Conservation (phyloP, 2,113 vertebrate genomes). For the Dasyornis broadbenti region DNA sequence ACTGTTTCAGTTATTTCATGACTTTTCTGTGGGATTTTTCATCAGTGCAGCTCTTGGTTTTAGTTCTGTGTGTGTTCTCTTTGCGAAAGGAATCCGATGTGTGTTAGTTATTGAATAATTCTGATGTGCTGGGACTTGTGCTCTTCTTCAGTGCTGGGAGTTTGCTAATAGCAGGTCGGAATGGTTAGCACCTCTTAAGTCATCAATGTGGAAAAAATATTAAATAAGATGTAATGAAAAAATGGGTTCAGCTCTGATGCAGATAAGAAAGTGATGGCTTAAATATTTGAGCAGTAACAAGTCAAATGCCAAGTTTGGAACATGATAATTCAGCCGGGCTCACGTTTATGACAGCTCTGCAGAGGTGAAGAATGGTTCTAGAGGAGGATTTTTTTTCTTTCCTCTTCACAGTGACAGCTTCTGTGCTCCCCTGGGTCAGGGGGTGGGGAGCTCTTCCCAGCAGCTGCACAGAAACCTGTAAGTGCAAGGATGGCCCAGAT, state of each 20-base stretch:
- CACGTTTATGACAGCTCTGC: background rate
- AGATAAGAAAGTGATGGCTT: background rate
- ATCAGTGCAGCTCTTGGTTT: background rate
- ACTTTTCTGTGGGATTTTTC: background rate
- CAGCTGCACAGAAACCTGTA: background rate
- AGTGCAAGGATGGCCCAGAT: background rate
- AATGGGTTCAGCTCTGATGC: background rate
- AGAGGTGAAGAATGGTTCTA: background rate
- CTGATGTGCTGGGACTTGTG: background rate
- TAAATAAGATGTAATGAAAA: background rate
- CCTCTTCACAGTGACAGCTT: background rate
- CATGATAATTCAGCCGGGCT: background rate
- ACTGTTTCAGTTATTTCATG: background rate
- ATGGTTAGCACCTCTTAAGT: background rate
- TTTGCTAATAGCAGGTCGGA: background rate
- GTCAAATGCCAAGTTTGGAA: background rate
- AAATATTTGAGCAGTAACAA: background rate
- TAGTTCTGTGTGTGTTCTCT: background rate
- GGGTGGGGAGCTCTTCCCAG: background rate
- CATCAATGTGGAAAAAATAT: background rate
- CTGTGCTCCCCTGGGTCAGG: background rate
- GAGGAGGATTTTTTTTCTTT: background rate
- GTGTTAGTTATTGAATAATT: background rate
- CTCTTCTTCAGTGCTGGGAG: background rate
- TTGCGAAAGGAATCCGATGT: rapidly evolving